These are phyloP conservation scores for Ailurus styani DNA, from an alignment of 2,113 vertebrate genomes.

Conservation along the genomic window DNA sequence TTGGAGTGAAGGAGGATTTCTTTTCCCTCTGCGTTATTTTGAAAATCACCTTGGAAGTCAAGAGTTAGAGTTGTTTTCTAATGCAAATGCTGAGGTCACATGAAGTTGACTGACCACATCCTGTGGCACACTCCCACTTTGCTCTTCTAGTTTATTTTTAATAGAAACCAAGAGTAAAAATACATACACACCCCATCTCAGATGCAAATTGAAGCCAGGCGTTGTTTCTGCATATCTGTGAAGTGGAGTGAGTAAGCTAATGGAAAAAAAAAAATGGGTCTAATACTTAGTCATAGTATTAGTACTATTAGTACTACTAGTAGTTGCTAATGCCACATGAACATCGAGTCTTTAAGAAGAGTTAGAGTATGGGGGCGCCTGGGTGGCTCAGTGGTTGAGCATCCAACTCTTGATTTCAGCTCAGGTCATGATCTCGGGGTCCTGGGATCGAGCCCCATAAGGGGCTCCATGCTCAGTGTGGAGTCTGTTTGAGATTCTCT, in stretches of 20 bases:
- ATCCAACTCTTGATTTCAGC: neutral
- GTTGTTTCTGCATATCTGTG: constrained; percentile 37
- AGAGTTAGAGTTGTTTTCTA: constrained; percentile 51
- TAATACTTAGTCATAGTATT: neutral
- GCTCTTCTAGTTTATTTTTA: constrained; percentile 68
- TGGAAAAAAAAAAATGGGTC: neutral
- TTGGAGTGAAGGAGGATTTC: constrained; percentile 26
- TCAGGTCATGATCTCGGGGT: neutral
- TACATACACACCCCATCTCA: neutral
- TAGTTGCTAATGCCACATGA: constrained; percentile 25
- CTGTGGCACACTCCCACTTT: constrained; percentile 54
- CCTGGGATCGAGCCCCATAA: neutral
- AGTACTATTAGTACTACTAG: constrained; percentile 5
- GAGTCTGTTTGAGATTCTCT: neutral
- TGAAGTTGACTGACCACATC: constrained; percentile 53
- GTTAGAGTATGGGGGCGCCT: neutral
- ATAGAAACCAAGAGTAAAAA: constrained; percentile 56
- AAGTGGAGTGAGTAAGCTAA: constrained; percentile 40
- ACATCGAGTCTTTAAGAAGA: constrained; percentile 42
- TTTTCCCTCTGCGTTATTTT: constrained; percentile 66
- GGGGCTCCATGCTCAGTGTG: neutral
- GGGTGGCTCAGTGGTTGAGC: too few relatives aligned
- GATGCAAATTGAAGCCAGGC: constrained; percentile 53
- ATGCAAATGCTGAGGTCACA: constrained; percentile 39
- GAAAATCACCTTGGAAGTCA: constrained; percentile 63